A percentile compares a stretch with the other conserved stretches of the same genome.
Conservation (phyloP, 2,113 vertebrate species). For the Orthonyx spaldingii region DNA sequence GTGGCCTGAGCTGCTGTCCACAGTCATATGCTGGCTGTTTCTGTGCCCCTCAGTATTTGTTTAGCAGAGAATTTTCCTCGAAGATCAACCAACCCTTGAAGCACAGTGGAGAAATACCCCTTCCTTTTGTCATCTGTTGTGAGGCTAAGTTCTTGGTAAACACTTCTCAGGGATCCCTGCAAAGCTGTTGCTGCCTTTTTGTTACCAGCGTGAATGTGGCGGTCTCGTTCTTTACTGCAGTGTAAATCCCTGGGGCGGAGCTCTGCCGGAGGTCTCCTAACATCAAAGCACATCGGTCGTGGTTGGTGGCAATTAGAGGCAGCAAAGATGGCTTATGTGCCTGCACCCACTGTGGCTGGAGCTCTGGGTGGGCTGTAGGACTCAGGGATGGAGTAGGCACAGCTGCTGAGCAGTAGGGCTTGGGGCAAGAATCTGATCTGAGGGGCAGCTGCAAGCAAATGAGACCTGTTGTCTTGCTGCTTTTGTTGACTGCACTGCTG, state of each 20-base stretch:
- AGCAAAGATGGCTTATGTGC: background rate
- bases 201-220: background rate
- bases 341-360: background rate
- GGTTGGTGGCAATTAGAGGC: background rate
- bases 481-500: background rate
- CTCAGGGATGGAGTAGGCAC: background rate
- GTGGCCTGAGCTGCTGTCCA: background rate
- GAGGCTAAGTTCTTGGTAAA: background rate
- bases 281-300: background rate
- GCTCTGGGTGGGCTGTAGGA: background rate
- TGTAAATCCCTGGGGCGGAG: background rate
- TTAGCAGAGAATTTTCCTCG: background rate
- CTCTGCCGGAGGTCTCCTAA: background rate
- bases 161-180: background rate
- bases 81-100: background rate
- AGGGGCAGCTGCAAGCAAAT: background rate
- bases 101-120: background rate
- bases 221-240: background rate
- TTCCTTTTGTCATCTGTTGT: background rate
- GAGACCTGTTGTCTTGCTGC: background rate
- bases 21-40: background rate
- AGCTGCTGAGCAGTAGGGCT: background rate
- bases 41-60: background rate
- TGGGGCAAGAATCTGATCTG: background rate
- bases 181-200: background rate